phyloP scores from a whole-genome alignment of 92 coral and sea anemone species.

The Diadumene lineata region DNA sequence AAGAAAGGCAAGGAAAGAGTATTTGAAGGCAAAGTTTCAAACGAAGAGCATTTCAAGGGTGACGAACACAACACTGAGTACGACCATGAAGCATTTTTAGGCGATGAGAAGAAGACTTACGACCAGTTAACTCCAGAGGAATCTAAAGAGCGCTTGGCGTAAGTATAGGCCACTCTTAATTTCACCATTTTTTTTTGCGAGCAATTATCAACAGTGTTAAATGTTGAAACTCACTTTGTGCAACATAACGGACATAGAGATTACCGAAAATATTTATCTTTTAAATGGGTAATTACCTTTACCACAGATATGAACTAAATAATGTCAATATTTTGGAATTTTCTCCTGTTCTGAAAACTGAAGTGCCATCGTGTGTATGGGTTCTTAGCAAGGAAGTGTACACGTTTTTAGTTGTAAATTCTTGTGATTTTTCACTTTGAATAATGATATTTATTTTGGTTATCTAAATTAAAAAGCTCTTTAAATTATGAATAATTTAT shows the following conservation, averaged over 20 bases:
- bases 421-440: not conserved
- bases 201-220: not conserved
- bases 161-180: conserved; percentile 4
- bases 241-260: too few species aligned
- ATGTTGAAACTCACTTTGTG: too few species aligned
- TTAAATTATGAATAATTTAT: conserved; percentile 2
- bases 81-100: conserved; percentile 97
- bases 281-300: too few species aligned
- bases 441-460: not conserved
- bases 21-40: conserved; percentile 74
- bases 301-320: too few species aligned
- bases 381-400: not conserved
- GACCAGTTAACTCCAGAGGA: conserved; percentile 90
- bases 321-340: too few species aligned
- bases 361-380: too few species aligned
- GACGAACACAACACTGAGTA: conserved; percentile 88
- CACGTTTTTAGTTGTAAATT: not conserved
- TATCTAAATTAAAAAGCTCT: not conserved
- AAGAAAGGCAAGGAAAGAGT: conserved; percentile 70
- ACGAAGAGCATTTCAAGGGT: conserved; percentile 80
- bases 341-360: too few species aligned
- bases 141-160: conserved; percentile 76
- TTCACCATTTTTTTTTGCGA: not conserved
- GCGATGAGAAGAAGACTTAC: conserved; percentile 86
- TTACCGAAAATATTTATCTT: too few species aligned